phyloP scores from a whole-genome alignment of 2,113 vertebrate species.

The Camarhynchus parvulus region DNA sequence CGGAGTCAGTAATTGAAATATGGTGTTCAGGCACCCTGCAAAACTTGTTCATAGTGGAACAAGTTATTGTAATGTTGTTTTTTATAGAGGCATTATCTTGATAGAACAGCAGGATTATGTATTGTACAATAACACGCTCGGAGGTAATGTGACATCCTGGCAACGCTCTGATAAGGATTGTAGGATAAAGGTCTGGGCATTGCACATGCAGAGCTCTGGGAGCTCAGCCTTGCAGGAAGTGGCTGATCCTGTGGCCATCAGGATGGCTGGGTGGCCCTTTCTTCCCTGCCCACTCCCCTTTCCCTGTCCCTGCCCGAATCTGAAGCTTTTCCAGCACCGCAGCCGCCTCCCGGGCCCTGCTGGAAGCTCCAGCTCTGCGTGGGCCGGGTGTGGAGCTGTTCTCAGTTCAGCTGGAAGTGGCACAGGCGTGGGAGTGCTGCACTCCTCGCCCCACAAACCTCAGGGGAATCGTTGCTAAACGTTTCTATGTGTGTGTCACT shows the following conservation, averaged over 20 bases:
- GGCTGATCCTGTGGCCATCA: rapidly evolving
- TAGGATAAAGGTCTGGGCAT: background rate
- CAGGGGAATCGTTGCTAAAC: background rate
- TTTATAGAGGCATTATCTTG: background rate
- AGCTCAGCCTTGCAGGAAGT: background rate
- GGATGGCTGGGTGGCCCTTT: background rate
- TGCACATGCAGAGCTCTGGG: rapidly evolving
- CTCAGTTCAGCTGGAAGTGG: background rate
- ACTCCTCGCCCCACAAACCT: background rate
- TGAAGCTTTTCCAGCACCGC: background rate
- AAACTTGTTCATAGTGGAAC: background rate
- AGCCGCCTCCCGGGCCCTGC: rapidly evolving
- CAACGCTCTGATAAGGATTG: background rate
- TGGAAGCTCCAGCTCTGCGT: background rate
- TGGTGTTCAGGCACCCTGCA: background rate
- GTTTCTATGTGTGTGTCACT: background rate
- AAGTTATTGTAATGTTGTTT: background rate
- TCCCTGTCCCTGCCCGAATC: rapidly evolving
- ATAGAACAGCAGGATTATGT: background rate
- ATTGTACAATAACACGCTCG: background rate
- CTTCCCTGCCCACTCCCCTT: background rate
- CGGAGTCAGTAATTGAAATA: background rate
- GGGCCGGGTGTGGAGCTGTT: background rate
- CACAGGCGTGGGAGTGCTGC: background rate
- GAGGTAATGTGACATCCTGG: background rate